Percentiles rank a stretch among this genome's conserved stretches.
Conservation (phyloP, 2,888 invertebrate species). For the Marronus borbonicus region DNA sequence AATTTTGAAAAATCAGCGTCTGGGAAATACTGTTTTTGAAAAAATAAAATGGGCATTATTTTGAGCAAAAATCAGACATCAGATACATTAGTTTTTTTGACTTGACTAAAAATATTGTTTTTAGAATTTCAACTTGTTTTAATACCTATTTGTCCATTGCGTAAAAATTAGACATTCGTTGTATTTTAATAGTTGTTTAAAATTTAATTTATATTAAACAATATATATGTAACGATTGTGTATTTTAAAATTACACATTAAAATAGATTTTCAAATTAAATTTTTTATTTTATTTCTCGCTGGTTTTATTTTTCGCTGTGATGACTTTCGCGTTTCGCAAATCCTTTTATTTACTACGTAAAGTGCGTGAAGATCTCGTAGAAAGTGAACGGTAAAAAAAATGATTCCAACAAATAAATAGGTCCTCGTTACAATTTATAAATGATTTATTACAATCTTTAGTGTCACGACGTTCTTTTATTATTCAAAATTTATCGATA, state of each 20-base stretch:
- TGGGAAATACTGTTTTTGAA: too few relatives aligned
- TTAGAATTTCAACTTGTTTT: slow-evolving; percentile 57
- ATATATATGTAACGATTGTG: slow-evolving; percentile 63
- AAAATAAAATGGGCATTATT: neutral
- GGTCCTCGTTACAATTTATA: too few relatives aligned
- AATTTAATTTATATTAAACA: slow-evolving; percentile 62
- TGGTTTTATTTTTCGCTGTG: slow-evolving; percentile 40
- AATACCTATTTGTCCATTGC: slow-evolving; percentile 66
- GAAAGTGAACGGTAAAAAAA: slow-evolving; percentile 41
- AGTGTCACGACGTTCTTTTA: too few relatives aligned
- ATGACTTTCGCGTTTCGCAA: too few relatives aligned
- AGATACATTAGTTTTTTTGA: slow-evolving; percentile 58
- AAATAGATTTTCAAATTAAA: slow-evolving; percentile 63
- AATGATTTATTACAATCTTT: too few relatives aligned
- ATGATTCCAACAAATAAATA: neutral
- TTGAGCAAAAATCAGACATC: neutral
- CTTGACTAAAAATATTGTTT: slow-evolving; percentile 54
- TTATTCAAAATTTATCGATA: too few relatives aligned
- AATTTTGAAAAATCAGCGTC: too few relatives aligned
- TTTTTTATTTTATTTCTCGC: slow-evolving; percentile 54
- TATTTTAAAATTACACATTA: slow-evolving; percentile 63
- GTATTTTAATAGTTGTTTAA: slow-evolving; percentile 65
- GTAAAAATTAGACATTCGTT: slow-evolving; percentile 64
- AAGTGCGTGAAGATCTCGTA: slow-evolving; percentile 51
- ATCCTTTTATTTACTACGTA: neutral